Evolutionary conservation across 2,797 vertebrate species (phyloP).

Genomic region (Schizopygopsis pylzovi): DNA sequence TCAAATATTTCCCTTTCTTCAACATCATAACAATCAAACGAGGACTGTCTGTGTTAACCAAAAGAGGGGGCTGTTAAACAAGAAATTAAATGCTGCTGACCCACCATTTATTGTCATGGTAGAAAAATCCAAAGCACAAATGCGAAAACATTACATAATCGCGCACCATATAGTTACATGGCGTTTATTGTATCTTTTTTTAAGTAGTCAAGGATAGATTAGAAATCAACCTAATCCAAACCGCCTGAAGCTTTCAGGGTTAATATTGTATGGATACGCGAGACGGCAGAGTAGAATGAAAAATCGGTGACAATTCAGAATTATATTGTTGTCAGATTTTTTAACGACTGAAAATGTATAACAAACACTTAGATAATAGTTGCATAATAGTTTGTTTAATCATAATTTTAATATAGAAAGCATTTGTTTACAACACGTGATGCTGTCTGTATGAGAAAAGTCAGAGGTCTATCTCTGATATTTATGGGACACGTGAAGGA

Average conservation of each 20-base stretch:
- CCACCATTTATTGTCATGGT: not conserved
- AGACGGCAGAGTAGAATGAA: not conserved
- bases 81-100: not conserved
- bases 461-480: not conserved
- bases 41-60: not conserved
- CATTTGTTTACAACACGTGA: not conserved
- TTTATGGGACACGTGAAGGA: not conserved
- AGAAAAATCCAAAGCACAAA: constrained; percentile 56
- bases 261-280: not conserved
- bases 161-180: constrained; percentile 20
- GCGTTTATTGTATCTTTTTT: not conserved
- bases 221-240: not conserved
- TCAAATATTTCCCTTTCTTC: too few species aligned
- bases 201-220: not conserved
- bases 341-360: too few species aligned
- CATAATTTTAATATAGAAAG: not conserved
- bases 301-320: not conserved
- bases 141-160: constrained; percentile 66
- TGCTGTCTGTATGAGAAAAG: not conserved
- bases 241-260: not conserved
- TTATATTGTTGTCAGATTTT: not conserved
- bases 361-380: not conserved
- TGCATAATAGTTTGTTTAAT: not conserved
- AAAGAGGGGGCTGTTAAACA: not conserved
- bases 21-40: not conserved